These are phyloP conservation scores for Lutraria rhynchaena DNA, from an alignment of 1,140 invertebrate genomes.

Conservation along the genomic window DNA sequence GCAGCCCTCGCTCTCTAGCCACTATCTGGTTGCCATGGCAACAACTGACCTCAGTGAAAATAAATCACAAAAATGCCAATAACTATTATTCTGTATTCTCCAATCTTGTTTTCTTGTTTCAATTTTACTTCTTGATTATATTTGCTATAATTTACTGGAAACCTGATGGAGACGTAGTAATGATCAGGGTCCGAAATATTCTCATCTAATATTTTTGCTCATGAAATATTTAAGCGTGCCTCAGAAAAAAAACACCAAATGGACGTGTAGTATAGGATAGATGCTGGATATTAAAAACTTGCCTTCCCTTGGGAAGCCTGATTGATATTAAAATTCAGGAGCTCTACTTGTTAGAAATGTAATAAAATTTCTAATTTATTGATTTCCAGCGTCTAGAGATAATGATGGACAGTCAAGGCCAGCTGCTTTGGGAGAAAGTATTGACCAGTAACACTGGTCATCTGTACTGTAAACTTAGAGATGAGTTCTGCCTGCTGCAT, in stretches of 20 bases:
- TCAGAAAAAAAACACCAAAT: slow-evolving; percentile 1
- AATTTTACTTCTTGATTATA: slow-evolving; percentile 60
- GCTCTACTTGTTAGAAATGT: slow-evolving; percentile 37
- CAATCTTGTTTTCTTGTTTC: slow-evolving; percentile 53
- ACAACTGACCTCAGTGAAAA: slow-evolving; percentile 58
- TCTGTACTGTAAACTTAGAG: neutral
- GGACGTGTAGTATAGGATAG: slow-evolving; percentile 17
- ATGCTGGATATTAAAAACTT: slow-evolving; percentile 46
- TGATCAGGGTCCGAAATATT: slow-evolving; percentile 7
- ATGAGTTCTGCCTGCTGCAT: neutral
- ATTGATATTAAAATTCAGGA: slow-evolving; percentile 56
- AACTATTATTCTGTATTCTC: slow-evolving; percentile 60
- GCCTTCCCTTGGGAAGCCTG: slow-evolving; percentile 2
- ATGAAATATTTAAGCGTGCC: slow-evolving; percentile 25
- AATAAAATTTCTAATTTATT: slow-evolving; percentile 62
- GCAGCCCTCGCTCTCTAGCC: slow-evolving; percentile 46
- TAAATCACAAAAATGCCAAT: slow-evolving; percentile 63
- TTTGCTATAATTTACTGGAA: slow-evolving; percentile 55
- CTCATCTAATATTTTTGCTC: neutral
- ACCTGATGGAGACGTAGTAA: slow-evolving; percentile 22
- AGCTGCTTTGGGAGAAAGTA: neutral
- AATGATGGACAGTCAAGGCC: slow-evolving; percentile 11
- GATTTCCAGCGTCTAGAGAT: slow-evolving; percentile 32
- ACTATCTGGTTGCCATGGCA: slow-evolving; percentile 54
- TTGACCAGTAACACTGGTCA: slow-evolving; percentile 6